phyloP scores from a whole-genome alignment of 1,140 invertebrate genomes.

The Apis mellifera region Amel_HAv3.1 CM009943.2:5102001-5102500 shows the following conservation, averaged over 20 bases:
- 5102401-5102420: no score
- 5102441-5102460: slow-evolving; percentile 24
- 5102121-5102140: not conserved
- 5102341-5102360: not conserved
- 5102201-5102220: no score
- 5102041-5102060: slow-evolving; percentile 34
- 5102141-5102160: no score
- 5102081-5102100: no score
- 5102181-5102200: slow-evolving; percentile 1
- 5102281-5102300: not conserved
- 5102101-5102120: not conserved
- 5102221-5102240: not conserved
- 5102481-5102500: slow-evolving; percentile 19
- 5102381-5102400: no score
- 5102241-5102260: not conserved
- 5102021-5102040: not conserved
- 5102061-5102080: not conserved
- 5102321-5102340: not conserved
- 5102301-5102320: slow-evolving; percentile 16
- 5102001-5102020: slow-evolving; percentile 30
- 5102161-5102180: not conserved
- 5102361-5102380: slow-evolving; percentile 22
- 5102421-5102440: not conserved
- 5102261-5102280: not conserved
- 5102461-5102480: slow-evolving; percentile 41